Evolutionary conservation across 1,140 invertebrate genomes (phyloP).

Genomic region (Ips typographus): DNA sequence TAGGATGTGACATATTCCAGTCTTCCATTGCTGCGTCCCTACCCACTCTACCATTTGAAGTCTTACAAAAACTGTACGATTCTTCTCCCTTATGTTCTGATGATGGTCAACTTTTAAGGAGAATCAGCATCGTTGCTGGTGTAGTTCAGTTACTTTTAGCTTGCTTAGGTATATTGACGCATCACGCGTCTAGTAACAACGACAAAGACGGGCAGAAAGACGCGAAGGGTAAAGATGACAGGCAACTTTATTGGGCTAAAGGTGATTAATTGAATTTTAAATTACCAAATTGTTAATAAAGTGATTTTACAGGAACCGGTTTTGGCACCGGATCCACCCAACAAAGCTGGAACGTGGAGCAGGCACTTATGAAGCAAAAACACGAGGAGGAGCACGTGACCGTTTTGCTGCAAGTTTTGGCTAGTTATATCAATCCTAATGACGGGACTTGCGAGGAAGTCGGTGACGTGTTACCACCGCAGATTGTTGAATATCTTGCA

Average conservation of each 20-base stretch:
- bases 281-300: neutral
- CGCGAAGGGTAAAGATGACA: conserved; percentile 67
- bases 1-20: conserved; percentile 70
- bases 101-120: conserved; percentile 75
- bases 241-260: conserved; percentile 93
- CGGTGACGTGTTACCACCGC: conserved; percentile 59
- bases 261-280: conserved; percentile 46
- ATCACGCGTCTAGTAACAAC: conserved; percentile 60
- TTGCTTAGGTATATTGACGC: conserved; percentile 86
- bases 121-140: conserved; percentile 79
- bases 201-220: conserved; percentile 45
- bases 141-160: conserved; percentile 81
- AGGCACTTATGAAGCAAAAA: conserved; percentile 82
- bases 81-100: conserved; percentile 76
- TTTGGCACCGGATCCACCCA: conserved; percentile 94
- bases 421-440: conserved; percentile 81
- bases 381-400: conserved; percentile 94
- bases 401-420: conserved; percentile 73
- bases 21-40: conserved; percentile 73
- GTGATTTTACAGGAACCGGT: conserved; percentile 64
- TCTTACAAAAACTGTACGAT: conserved; percentile 78
- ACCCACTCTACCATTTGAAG: conserved; percentile 86
- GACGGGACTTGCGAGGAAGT: conserved; percentile 54
- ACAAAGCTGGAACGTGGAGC: conserved; percentile 94
- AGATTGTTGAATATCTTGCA: conserved; percentile 75